Base-by-base conservation (phyloP, 2,888 invertebrate genomes). In the Bombyx huttoni region DNA sequence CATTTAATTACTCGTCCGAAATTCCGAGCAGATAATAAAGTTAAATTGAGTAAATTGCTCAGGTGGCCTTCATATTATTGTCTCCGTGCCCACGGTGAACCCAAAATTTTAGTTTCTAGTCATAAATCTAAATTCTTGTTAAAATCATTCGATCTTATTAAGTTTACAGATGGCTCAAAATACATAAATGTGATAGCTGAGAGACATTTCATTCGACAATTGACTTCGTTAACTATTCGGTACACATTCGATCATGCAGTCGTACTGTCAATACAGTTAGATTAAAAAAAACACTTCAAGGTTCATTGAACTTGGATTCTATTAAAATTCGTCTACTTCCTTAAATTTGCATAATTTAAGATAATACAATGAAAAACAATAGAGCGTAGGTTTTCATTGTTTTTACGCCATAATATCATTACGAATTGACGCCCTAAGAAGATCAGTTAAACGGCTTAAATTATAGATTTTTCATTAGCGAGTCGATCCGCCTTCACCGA, bases 41-140 rank as follows among this genome's bases (percentile, higher is more conserved):
- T 75, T 75, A 76, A 80, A 81, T 79, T 78, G 75, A 70, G 73
- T 74, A 76, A 79, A 79, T 77, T 78, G 70, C 67, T 70, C 75
- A 77, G 79, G 76, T 78, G 76, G 68, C 65, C 69, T n/a, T 13
- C 34, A 40, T 12, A 40, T 8, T 40, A 8, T 40, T 40, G 40
- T 40, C 8, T 40, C 24, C 24, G 24, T 24, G 24, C 24, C 24
- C 24, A 24, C 24, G 24, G 5, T 5, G 24, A 24, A 24, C 24
- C 24, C 24, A 24, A 24, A 2, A 24, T 24, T 24, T 24, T 24
- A 24, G 24, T 24, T 24, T 24, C 24, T 24, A 24, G 5, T 24
- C 24, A 5, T 24, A 1, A 1, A 24, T 1, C 24, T 49, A 34
- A 13, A 33, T 34, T 13, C 34, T 49, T 34, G 34, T 48, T 34